These are phyloP conservation scores for Petrocephalus sullivani DNA, from an alignment of 2,797 vertebrate species.

Conservation along the genomic window DNA sequence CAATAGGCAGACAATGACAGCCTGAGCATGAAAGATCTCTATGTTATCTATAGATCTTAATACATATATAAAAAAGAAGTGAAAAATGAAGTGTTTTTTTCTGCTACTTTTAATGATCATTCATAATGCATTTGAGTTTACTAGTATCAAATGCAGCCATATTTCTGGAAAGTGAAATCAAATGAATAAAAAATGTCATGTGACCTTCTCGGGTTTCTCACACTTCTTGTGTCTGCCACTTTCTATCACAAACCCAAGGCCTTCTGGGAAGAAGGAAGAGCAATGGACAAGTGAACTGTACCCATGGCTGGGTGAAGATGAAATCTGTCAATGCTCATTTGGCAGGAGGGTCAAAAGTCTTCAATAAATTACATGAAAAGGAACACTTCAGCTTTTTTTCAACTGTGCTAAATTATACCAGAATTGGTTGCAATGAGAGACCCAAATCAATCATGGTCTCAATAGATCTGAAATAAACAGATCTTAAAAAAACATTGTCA, in stretches of 20 bases:
- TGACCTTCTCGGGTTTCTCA: background rate
- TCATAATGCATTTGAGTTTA: background rate
- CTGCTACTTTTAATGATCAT: background rate
- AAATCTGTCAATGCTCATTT: background rate
- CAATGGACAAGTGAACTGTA: background rate
- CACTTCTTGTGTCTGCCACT: background rate
- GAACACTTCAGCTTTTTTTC: background rate
- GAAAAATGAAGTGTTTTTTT: background rate
- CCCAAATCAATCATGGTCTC: background rate
- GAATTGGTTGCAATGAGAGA: background rate
- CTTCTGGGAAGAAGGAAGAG: background rate
- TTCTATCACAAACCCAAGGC: background rate
- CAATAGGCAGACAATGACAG: background rate
- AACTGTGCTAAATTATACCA: background rate
- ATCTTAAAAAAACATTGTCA: background rate
- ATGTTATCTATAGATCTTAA: background rate
- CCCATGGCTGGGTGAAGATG: background rate
- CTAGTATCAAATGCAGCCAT: background rate
- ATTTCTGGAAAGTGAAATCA: background rate
- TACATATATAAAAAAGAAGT: background rate
- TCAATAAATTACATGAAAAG: background rate
- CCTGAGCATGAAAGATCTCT: background rate
- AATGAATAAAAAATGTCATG: background rate
- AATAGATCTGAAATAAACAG: background rate
- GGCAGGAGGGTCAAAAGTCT: background rate